These are phyloP conservation scores for Peromyscus eremicus DNA, from an alignment of 2,797 vertebrate species.

Conservation along the genomic window DNA sequence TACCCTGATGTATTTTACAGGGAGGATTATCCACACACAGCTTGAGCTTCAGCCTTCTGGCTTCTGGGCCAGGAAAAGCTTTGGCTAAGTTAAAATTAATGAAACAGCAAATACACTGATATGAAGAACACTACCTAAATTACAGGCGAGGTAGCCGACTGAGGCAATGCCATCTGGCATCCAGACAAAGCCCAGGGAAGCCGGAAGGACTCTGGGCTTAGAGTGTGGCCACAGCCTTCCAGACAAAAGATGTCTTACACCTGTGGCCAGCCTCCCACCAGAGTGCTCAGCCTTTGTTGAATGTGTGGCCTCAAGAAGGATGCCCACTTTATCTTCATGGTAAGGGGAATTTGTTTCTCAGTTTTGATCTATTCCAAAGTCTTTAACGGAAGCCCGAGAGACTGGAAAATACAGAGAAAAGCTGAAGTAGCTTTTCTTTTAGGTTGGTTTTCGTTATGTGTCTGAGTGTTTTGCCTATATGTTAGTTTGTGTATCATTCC, in stretches of 20 bases:
- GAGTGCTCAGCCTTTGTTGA: neutral
- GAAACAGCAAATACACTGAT: constrained; percentile 83
- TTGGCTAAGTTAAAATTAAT: constrained; percentile 86
- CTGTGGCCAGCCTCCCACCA: neutral
- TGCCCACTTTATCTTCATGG: constrained; percentile 13
- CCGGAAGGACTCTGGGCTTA: constrained; percentile 29
- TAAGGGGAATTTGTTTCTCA: neutral
- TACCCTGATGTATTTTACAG: constrained; percentile 49
- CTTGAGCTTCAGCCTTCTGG: constrained; percentile 77
- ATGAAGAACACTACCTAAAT: constrained; percentile 80
- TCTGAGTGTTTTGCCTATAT: neutral
- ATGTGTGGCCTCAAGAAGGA: neutral
- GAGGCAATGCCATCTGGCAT: constrained; percentile 82
- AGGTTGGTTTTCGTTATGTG: neutral
- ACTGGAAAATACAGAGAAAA: neutral
- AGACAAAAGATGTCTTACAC: constrained; percentile 20
- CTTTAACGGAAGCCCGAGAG: constrained; percentile 14
- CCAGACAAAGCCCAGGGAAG: constrained; percentile 71
- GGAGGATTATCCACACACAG: constrained; percentile 33
- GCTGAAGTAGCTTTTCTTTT: neutral
- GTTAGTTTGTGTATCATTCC: too few species aligned
- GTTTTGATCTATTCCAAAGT: neutral
- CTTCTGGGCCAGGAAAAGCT: constrained; percentile 82
- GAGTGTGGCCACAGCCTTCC: constrained; percentile 51
- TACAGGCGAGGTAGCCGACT: constrained; percentile 76